These are phyloP conservation scores for Drosophila arizonae DNA, from an alignment of 1,140 invertebrate species.

Conservation along the genomic window DNA sequence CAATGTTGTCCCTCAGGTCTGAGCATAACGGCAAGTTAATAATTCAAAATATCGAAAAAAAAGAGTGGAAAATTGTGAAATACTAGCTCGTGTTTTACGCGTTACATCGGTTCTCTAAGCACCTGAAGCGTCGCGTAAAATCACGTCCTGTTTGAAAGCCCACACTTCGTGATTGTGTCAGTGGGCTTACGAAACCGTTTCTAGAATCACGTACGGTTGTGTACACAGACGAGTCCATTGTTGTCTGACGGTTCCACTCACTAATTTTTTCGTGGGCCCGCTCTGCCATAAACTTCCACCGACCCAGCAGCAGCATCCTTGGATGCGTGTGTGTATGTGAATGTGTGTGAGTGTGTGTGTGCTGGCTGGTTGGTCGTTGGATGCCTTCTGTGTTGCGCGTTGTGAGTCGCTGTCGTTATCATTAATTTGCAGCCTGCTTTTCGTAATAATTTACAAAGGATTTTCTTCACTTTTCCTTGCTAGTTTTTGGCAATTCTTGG, in stretches of 20 bases:
- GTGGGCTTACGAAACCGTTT: not conserved
- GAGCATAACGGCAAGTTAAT: too few species aligned
- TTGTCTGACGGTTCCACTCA: conserved; percentile 20
- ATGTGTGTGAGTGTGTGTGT: conserved; percentile 3
- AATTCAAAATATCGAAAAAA: too few species aligned
- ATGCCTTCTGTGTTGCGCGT: conserved; percentile 17
- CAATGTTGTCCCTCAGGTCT: too few species aligned
- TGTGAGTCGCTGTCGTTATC: conserved; percentile 59
- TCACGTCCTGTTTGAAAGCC: too few species aligned
- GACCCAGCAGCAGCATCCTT: not conserved
- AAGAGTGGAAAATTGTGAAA: too few species aligned
- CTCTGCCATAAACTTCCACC: conserved; percentile 13
- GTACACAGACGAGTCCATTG: conserved; percentile 27
- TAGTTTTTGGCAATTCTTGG: conserved; percentile 28
- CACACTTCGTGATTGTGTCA: conserved; percentile 8
- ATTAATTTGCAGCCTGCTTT: conserved; percentile 77
- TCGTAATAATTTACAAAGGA: conserved; percentile 73
- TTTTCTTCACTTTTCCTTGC: conserved; percentile 41
- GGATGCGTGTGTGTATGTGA: not conserved
- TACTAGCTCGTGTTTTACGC: too few species aligned
- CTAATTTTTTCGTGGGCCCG: conserved; percentile 24
- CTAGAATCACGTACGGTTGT: conserved; percentile 25
- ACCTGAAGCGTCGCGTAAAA: too few species aligned
- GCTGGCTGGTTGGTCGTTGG: conserved; percentile 10
- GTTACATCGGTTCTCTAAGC: not conserved